These are phyloP conservation scores for Drosophila tsacasi DNA, from an alignment of 1,140 invertebrate genomes.

Conservation along the genomic window DNA sequence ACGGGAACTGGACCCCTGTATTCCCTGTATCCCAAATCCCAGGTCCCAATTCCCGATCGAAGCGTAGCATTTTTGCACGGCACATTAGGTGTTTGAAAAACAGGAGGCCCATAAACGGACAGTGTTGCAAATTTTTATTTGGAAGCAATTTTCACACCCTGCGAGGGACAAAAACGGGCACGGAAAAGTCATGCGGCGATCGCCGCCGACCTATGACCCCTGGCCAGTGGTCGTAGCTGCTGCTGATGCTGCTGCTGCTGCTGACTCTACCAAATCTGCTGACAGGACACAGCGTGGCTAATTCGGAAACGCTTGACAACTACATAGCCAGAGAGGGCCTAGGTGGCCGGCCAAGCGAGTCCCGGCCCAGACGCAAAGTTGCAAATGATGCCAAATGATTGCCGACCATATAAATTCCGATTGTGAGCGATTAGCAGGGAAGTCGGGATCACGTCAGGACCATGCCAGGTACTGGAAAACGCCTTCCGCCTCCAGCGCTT, in stretches of 20 bases:
- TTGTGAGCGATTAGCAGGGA: conserved; percentile 70
- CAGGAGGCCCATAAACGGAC: conserved; percentile 50
- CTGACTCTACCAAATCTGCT: conserved; percentile 42
- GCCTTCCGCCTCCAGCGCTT: conserved; percentile 50
- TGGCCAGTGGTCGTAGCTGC: conserved; percentile 36
- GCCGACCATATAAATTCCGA: conserved; percentile 81
- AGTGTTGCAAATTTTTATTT: conserved; percentile 84
- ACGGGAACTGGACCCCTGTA: conserved; percentile 22
- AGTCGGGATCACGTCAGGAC: conserved; percentile 23
- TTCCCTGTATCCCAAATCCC: conserved; percentile 16
- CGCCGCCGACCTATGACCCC: conserved; percentile 40
- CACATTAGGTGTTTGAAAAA: conserved; percentile 62
- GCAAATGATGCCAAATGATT: conserved; percentile 83
- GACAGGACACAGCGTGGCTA: conserved; percentile 78
- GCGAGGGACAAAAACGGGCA: conserved; percentile 36
- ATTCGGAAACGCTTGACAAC: conserved; percentile 72
- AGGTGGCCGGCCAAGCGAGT: neutral
- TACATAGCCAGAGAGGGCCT: conserved; percentile 36
- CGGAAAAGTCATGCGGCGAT: conserved; percentile 49
- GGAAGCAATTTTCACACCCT: conserved; percentile 84
- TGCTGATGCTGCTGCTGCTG: conserved; percentile 21
- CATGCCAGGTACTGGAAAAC: conserved; percentile 30
- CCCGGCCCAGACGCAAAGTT: conserved; percentile 42
- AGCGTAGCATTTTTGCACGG: conserved; percentile 75
- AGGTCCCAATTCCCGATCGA: conserved; percentile 12